These are phyloP conservation scores for Luscinia luscinia DNA, from an alignment of 2,797 vertebrate species.

Conservation along the genomic window DNA sequence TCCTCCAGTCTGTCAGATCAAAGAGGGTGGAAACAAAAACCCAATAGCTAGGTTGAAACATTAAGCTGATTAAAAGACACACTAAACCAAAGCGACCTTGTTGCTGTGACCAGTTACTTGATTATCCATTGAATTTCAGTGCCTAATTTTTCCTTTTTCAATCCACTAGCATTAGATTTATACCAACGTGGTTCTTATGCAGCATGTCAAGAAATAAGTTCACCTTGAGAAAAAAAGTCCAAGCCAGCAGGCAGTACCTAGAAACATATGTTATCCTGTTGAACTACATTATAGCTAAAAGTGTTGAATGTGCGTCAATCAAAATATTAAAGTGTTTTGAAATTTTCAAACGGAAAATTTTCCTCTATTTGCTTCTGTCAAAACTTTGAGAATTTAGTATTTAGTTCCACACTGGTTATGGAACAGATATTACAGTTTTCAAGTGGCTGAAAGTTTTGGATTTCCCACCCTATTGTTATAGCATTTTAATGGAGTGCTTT, in stretches of 20 bases:
- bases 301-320: background rate
- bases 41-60: background rate
- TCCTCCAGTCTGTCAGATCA: background rate
- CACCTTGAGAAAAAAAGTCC: background rate
- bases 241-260: background rate
- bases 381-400: background rate
- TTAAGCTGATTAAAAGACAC: background rate
- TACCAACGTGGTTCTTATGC: fast-evolving
- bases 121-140: background rate
- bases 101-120: background rate
- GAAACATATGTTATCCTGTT: background rate
- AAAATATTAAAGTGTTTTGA: background rate
- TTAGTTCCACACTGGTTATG: background rate
- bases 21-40: background rate
- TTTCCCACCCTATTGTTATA: background rate
- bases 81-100: background rate
- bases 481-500: background rate
- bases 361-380: background rate
- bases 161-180: background rate
- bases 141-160: background rate
- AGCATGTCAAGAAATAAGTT: background rate
- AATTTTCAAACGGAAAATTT: constrained; percentile 9
- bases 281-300: background rate
- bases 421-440: background rate
- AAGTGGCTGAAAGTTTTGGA: background rate